A percentile compares a stretch with the other conserved stretches of the same genome.
phyloP scores from a whole-genome alignment of 2,888 invertebrate species.

The Torymus auratus region DNA sequence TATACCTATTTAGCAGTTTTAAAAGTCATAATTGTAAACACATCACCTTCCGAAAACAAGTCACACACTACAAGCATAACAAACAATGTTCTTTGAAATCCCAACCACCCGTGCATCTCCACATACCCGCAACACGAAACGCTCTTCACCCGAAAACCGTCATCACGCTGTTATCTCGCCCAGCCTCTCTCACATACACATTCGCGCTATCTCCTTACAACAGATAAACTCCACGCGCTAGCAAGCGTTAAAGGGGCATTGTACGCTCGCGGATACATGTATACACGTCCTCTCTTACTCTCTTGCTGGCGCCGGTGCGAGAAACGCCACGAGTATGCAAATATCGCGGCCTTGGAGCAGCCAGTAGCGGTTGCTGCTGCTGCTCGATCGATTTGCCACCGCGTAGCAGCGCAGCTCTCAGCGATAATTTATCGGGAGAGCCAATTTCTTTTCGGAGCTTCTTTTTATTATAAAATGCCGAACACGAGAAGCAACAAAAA shows the following conservation, averaged over 20 bases:
- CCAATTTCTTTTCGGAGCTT: not conserved
- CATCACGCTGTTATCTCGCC: too few species aligned
- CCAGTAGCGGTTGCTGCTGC: not conserved
- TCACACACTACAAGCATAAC: too few species aligned
- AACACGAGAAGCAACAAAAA: too few species aligned
- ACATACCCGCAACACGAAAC: too few species aligned
- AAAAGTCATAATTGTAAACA: too few species aligned
- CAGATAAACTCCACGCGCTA: not conserved
- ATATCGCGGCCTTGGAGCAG: slow-evolving; percentile 35
- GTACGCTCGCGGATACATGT: slow-evolving; percentile 7
- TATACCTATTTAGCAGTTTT: too few species aligned
- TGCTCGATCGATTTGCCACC: slow-evolving; percentile 23
- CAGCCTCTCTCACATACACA: too few species aligned
- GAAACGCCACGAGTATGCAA: slow-evolving; percentile 31
- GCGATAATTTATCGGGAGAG: slow-evolving; percentile 17
- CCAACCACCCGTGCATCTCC: too few species aligned
- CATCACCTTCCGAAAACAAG: too few species aligned
- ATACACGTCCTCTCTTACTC: not conserved
- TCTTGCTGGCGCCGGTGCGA: slow-evolving; percentile 17
- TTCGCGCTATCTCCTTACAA: not conserved
- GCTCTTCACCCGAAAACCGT: too few species aligned
- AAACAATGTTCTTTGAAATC: too few species aligned
- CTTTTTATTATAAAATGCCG: too few species aligned
- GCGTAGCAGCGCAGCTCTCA: slow-evolving; percentile 4
- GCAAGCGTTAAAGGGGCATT: slow-evolving; percentile 21